Evolutionary conservation across 2,888 invertebrate species (phyloP), one percentile per base, ranked within the genome.

Genomic region (Diaperis boleti): DNA sequence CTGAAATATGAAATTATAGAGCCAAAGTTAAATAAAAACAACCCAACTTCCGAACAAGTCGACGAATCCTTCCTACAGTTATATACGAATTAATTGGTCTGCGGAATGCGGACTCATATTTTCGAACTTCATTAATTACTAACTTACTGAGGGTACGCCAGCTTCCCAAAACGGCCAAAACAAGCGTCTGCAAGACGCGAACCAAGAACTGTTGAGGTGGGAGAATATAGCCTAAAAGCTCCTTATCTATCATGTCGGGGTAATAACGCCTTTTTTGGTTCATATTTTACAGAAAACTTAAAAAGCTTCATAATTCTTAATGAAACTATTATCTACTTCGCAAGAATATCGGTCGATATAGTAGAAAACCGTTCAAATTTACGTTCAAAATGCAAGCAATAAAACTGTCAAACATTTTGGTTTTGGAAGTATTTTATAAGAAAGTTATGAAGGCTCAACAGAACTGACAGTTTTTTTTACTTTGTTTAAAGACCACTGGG

Each of bases 1-100:
- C 66, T 69, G 72, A 72, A 71, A 74, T 73, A 73, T 72, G 71
- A 74, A 76, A 76, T 76, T 72, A 35, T 44, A 74, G 71, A 71
- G 64, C 67, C 68, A 74, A n/a, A 74, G 69, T 74, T 74, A 72
- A 72, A 70, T 70, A 73, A 74, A 73, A 71, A 73, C 66, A 68
- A 57, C 6, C 61, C 42, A 55, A 55, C 55, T 55, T 55, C 42
- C 18, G 31, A 42, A 39, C 39, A 54, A 55, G 37, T 39, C 39
- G 26, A 13, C 41, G 55, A 55, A 55, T 41, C 55, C 42, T 55
- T 55, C 33, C 42, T 14, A 6, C 41, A 13, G 37, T 41, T 39
- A 41, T 54, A 22, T 54, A 69, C 69, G 67, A 69, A 69, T 67
- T 69, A 69, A 69, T 69, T 69, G n/a, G n/a, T n/a, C n/a, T n/a